phyloP scores from a whole-genome alignment of 1,140 invertebrate species.

The Dreissena polymorpha region DNA sequence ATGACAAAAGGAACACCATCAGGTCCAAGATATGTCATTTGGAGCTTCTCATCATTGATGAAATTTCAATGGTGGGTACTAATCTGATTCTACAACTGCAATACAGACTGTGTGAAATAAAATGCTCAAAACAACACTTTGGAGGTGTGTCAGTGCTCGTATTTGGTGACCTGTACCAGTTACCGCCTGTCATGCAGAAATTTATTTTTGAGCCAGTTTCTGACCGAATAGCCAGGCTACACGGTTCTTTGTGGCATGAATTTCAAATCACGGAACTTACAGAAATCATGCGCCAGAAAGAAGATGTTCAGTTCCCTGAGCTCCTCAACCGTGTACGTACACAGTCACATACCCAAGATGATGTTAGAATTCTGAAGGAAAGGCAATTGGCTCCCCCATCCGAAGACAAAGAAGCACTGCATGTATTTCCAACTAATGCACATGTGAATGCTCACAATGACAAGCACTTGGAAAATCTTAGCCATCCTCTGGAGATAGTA shows the following conservation, averaged over 20 bases:
- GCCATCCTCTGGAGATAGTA: background rate
- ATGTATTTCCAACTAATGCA: constrained; percentile 14
- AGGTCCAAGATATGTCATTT: constrained; percentile 2
- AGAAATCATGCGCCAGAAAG: constrained; percentile 10
- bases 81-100: constrained; percentile 19
- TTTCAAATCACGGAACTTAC: background rate
- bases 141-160: constrained; percentile 4
- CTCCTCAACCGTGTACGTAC: background rate
- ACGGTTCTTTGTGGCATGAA: background rate
- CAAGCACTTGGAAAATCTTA: background rate
- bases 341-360: background rate
- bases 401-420: background rate
- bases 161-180: constrained; percentile 29
- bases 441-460: background rate
- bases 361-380: background rate
- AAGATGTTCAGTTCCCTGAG: constrained; percentile 6
- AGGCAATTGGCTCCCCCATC: background rate
- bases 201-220: constrained; percentile 15
- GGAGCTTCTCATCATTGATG: constrained; percentile 5
- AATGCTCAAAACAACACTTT: background rate
- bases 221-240: background rate
- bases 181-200: constrained; percentile 3
- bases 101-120: constrained; percentile 19
- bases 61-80: constrained; percentile 17
- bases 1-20: constrained; percentile 11